Percentiles rank a stretch among this genome's conserved stretches.
Evolutionary conservation across 1,140 invertebrate species (phyloP).

Genomic region (Brachionus plicatilis): DNA sequence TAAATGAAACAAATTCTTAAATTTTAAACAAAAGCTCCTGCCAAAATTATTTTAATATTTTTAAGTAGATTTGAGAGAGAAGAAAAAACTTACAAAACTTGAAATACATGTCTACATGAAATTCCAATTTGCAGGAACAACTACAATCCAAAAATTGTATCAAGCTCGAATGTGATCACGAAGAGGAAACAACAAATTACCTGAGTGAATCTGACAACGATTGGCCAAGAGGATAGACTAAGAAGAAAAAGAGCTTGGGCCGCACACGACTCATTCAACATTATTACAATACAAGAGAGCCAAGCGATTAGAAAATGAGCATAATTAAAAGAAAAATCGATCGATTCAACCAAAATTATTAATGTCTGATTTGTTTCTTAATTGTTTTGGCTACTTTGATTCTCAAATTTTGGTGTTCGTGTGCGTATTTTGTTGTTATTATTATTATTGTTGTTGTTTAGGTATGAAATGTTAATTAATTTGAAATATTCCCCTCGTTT

Average conservation of each 20-base stretch:
- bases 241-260: neutral
- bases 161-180: neutral
- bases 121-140: neutral
- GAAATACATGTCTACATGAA: neutral
- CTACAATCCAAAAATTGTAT: neutral
- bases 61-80: no score
- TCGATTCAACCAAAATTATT: neutral
- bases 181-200: neutral
- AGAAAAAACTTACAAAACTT: neutral
- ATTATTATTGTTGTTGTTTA: neutral
- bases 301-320: neutral
- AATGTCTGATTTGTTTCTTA: slow-evolving; percentile 1
- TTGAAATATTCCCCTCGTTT: slow-evolving; percentile 1
- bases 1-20: no score
- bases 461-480: slow-evolving; percentile 19
- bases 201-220: neutral
- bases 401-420: neutral
- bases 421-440: neutral
- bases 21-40: no score
- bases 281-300: neutral
- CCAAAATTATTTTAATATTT: no score
- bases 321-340: neutral
- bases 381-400: slow-evolving; percentile 22
- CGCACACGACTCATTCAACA: neutral
- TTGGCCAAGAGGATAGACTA: neutral